A percentile compares a stretch with the other conserved stretches of the same genome.
phyloP scores from a whole-genome alignment of 2,888 invertebrate species.

The Sminthurides aquaticus region DNA sequence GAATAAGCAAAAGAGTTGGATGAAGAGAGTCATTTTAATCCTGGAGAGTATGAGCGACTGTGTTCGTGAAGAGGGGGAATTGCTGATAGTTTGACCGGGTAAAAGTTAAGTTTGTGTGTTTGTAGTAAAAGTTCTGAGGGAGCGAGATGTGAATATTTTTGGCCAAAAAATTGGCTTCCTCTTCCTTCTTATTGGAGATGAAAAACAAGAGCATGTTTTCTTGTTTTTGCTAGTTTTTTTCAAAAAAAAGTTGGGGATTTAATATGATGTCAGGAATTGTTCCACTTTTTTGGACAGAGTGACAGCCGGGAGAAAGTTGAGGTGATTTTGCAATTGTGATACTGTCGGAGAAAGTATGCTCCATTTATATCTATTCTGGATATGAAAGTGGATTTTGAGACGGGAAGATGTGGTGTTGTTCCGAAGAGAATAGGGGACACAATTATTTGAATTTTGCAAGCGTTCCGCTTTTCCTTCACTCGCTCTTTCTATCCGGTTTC shows the following conservation, averaged over 20 bases:
- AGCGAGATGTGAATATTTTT: background rate
- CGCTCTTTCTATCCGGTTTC: too few relatives aligned
- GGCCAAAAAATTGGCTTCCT: background rate
- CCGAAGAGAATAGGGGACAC: too few relatives aligned
- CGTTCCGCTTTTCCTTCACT: too few relatives aligned
- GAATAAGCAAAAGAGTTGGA: too few relatives aligned
- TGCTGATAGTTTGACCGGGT: background rate
- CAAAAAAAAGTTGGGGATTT: background rate
- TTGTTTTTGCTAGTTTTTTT: background rate
- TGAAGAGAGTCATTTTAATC: too few relatives aligned
- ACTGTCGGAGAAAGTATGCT: too few relatives aligned
- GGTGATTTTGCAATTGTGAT: background rate
- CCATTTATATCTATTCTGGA: too few relatives aligned
- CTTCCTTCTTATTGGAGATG: too few relatives aligned
- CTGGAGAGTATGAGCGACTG: background rate
- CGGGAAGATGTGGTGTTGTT: too few relatives aligned
- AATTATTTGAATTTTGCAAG: too few relatives aligned
- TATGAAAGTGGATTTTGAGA: too few relatives aligned
- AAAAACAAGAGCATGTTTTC: background rate
- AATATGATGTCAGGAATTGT: background rate
- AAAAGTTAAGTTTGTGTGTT: background rate
- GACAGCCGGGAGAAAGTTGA: background rate
- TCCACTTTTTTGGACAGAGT: background rate
- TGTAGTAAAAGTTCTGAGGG: background rate
- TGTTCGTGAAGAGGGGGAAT: background rate